A percentile compares a stretch with the other conserved stretches of the same genome.
These are phyloP conservation scores for Sardina pilchardus DNA, from an alignment of 2,113 vertebrate genomes.

Conservation along the genomic window DNA sequence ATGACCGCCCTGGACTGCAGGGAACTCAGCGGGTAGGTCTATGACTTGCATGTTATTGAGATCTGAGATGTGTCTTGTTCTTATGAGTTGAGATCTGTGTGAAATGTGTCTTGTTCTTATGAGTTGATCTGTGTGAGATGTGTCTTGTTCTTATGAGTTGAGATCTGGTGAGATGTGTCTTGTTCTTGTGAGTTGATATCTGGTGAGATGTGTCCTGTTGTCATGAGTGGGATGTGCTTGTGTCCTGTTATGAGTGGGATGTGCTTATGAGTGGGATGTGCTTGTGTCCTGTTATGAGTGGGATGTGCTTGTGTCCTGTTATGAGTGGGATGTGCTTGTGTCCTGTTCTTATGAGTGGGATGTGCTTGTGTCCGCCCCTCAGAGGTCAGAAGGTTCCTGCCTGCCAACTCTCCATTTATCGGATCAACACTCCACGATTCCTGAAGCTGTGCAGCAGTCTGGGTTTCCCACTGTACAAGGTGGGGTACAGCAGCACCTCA, in stretches of 20 bases:
- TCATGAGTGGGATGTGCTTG: too few relatives aligned
- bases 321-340: too few relatives aligned
- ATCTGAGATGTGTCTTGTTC: too few relatives aligned
- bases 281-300: too few relatives aligned
- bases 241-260: too few relatives aligned
- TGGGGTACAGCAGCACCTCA: neutral
- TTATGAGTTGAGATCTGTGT: too few relatives aligned
- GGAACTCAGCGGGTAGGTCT: neutral
- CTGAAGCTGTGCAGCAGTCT: neutral
- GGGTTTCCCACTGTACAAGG: conserved; percentile 14
- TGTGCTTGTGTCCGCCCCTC: neutral
- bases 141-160: too few relatives aligned
- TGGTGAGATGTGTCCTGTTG: too few relatives aligned
- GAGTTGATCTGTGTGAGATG: neutral
- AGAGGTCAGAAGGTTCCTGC: neutral
- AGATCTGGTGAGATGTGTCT: neutral
- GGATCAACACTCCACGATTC: neutral
- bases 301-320: too few relatives aligned
- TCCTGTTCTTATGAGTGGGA: neutral
- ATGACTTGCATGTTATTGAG: neutral
- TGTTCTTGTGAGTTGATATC: too few relatives aligned
- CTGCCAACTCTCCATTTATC: neutral
- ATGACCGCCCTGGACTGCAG: neutral
- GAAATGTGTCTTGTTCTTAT: too few relatives aligned
- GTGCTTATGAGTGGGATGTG: too few relatives aligned